phyloP scores from a whole-genome alignment of 2,797 vertebrate genomes.

The Avahi laniger region DNA sequence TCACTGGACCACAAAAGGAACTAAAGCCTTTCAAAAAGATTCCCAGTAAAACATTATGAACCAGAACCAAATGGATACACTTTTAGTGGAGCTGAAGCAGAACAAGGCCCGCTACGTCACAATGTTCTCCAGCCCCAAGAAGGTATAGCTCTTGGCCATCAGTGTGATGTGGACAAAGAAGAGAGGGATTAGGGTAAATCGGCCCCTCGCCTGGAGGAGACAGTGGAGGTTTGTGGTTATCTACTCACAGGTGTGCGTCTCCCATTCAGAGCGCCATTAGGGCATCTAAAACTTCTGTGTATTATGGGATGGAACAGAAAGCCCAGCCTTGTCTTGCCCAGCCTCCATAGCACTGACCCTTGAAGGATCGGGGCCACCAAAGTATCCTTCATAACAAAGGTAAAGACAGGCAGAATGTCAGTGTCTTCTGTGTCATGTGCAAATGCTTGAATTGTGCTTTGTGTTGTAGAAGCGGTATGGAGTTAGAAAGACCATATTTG shows the following conservation, averaged over 20 bases:
- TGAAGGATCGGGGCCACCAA: not conserved
- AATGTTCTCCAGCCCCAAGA: not conserved
- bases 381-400: not conserved
- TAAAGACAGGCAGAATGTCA: not conserved
- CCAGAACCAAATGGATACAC: not conserved
- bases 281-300: not conserved
- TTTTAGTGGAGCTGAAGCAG: not conserved
- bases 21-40: conserved; percentile 33
- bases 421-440: not conserved
- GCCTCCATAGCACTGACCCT: not conserved
- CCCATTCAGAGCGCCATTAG: not conserved
- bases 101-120: not conserved
- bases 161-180: not conserved
- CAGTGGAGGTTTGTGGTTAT: not conserved
- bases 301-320: not conserved
- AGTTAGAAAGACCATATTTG: not conserved
- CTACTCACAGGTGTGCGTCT: not conserved
- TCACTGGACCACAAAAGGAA: conserved; percentile 31
- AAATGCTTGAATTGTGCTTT: not conserved
- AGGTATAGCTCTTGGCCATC: not conserved
- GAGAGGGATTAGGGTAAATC: not conserved
- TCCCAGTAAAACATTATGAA: not conserved
- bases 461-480: not conserved
- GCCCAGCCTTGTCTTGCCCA: not conserved
- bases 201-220: not conserved